phyloP scores from a whole-genome alignment of 2,797 vertebrate species.

The Oryzias dopingdopingensis region DNA sequence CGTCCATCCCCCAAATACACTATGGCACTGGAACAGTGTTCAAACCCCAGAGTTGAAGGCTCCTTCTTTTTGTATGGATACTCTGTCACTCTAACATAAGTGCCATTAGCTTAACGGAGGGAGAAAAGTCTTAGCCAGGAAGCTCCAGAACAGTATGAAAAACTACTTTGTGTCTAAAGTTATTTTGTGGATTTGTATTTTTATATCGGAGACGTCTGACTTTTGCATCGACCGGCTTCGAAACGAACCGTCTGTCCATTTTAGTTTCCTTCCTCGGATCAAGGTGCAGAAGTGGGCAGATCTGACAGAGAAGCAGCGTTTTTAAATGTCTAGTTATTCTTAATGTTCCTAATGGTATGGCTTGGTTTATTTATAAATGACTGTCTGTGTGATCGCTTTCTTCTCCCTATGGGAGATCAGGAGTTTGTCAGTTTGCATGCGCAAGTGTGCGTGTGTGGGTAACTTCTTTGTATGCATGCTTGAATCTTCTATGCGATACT shows the following conservation, averaged over 20 bases:
- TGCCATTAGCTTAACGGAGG: conserved; percentile 81
- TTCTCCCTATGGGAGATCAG: conserved; percentile 83
- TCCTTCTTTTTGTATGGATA: conserved; percentile 65
- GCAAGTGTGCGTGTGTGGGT: conserved; percentile 61
- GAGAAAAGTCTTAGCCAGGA: conserved; percentile 69
- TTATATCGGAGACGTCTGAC: conserved; percentile 82
- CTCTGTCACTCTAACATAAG: conserved; percentile 79
- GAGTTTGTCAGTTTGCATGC: conserved; percentile 68
- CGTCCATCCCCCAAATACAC: conserved; percentile 43
- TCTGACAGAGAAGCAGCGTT: conserved; percentile 65
- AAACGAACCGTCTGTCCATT: conserved; percentile 74
- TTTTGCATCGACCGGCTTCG: conserved; percentile 82
- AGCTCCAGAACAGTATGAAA: conserved; percentile 71
- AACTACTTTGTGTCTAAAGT: conserved; percentile 79
- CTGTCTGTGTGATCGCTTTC: conserved; percentile 76
- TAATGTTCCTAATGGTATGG: conserved; percentile 70
- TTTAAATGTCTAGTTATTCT: conserved; percentile 72
- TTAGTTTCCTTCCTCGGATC: conserved; percentile 58
- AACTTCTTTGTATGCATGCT: conserved; percentile 66
- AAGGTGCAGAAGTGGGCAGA: conserved; percentile 55
- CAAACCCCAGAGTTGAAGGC: conserved; percentile 46
- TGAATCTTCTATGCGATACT: conserved; percentile 55
- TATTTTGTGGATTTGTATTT: conserved; percentile 87
- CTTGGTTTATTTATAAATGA: conserved; percentile 75
- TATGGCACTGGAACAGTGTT: conserved; percentile 59